Base-by-base conservation (phyloP, 2,113 vertebrate genomes). In the Ophthalmolycus amberensis region DNA sequence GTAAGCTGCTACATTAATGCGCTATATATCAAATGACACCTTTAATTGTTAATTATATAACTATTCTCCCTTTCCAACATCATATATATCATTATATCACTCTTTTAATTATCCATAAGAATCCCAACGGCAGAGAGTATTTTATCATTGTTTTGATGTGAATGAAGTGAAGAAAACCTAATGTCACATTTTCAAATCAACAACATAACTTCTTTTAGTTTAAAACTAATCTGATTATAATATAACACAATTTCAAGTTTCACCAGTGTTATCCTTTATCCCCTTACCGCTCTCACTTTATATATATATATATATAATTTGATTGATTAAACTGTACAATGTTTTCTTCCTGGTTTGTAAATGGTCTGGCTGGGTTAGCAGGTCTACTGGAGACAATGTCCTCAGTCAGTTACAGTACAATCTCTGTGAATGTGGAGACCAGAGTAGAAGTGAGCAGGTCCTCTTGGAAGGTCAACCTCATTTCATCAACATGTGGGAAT, bases 401-500 rank as follows among this genome's bases (percentile, higher is more conserved):
- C 66, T 62, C 40, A 75, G 66, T 71, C 44, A 70, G 77, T 77
- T 90, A 90, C 84, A 88, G 77, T 89, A 88, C 71, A 14, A 67
- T 70, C 72, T 16, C 18, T 65, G 62, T 86, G 66, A 79, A 76
- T n/a, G 15, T 48, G 37, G 74, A 85, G 75, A 82, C 42, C 10
- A 82, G 83, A 86, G 65, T 29, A 82, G 20, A 74, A 62, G 22
- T 46, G 52, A 84, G 84, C 68, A 77, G 77, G 77, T 85, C 77
- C 44, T 54, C 32, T 40, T 37, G 5, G 74, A 92, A 71, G 82
- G 87, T 93, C 87, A 89, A 69, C 72, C 81, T 88, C 85, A 83
- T 91, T 92, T 90, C 88, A 91, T 90, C 92, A 92, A 93, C 91
- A 94, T 91, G 89, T 93, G 90, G 86, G 93, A 93, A 94, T 93